Conservation (phyloP, 2,113 vertebrate genomes). For the chimpanzee (Pan troglodytes) region DNA sequence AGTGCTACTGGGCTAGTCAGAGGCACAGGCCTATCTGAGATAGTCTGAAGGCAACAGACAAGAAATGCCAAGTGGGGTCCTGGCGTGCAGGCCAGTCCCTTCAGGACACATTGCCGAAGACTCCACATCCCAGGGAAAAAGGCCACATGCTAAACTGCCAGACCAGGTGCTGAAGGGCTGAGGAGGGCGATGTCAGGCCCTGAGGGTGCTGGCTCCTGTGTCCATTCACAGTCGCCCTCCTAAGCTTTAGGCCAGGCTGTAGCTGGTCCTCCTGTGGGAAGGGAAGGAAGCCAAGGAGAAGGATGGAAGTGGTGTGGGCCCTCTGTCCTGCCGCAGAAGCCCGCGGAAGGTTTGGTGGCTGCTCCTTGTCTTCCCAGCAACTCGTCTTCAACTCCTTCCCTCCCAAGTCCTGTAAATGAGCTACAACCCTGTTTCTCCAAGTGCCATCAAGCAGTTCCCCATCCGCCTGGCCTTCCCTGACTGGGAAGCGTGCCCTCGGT, state of each 20-base stretch:
- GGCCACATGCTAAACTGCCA: neutral
- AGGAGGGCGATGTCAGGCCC: neutral
- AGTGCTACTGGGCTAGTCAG: neutral
- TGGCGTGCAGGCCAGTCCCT: neutral
- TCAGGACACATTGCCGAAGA: neutral
- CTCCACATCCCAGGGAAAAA: neutral
- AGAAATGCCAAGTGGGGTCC: neutral
- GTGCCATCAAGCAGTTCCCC: neutral
- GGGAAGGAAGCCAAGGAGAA: neutral
- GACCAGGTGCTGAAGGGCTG: fast-evolving
- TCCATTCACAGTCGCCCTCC: neutral
- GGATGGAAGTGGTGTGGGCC: neutral
- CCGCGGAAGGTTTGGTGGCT: neutral
- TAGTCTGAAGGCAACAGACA: neutral
- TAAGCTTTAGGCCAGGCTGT: constrained; percentile 40
- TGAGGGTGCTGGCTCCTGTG: neutral
- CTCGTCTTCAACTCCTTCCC: neutral
- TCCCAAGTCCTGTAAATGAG: neutral
- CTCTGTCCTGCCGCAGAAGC: neutral
- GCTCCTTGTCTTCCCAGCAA: neutral
- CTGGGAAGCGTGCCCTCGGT: fast-evolving
- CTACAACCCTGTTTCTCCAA: neutral
- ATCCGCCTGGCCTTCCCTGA: neutral
- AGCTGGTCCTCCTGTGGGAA: constrained; percentile 66
- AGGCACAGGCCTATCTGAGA: neutral